Evolutionary conservation across 1,140 invertebrate species (phyloP), one percentile per base, ranked within the genome.

Genomic region (Orchesella cincta): DNA sequence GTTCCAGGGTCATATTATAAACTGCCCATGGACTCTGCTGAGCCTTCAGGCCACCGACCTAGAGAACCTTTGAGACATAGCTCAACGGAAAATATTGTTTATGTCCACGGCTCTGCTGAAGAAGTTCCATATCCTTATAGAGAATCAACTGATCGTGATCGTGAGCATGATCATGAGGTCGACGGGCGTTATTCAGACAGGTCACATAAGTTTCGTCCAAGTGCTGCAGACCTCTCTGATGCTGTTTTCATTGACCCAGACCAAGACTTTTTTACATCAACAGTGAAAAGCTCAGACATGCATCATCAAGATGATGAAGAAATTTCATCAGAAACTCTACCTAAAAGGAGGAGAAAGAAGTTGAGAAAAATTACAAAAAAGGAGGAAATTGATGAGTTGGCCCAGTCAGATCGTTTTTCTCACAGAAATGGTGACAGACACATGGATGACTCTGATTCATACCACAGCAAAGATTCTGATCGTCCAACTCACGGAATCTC

Each of bases 191-290:
- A 29, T 35, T 16, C 34, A 28, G 12, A 20, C 18, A 16, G 12
- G n/a, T 18, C 14, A 5, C 28, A 73, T 29, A 8, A 46, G 14
- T 74, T 74, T 28, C 73, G 73, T 1, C 73, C 73, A 26, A 74
- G 73, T 29, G 2, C 39, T 20, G 23, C 74, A 1, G 79, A 80
- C 33, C n/a, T 76, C n/a, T 71, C 77, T 1, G 51, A 74, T 23
- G 74, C 80, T 46, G 76, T 78, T 1, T 75, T 76, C 34, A 31
- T 78, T 28, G 77, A 78, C 23, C 80, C 78, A 0, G 81, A 75
- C 54, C 75, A 80, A 64, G 81, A 82, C 20, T 82, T 79, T 64
- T 80, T 76, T 57, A 79, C 79, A 0, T 73, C 78, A 1, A 81
- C 78, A 18, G 46, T 79, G 8, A 35, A 51, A n/a, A 35, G 31